Evolutionary conservation across 1,140 invertebrate genomes (phyloP), one percentile per base, ranked within the genome.

Genomic region (Drosophila ohnishii): DNA sequence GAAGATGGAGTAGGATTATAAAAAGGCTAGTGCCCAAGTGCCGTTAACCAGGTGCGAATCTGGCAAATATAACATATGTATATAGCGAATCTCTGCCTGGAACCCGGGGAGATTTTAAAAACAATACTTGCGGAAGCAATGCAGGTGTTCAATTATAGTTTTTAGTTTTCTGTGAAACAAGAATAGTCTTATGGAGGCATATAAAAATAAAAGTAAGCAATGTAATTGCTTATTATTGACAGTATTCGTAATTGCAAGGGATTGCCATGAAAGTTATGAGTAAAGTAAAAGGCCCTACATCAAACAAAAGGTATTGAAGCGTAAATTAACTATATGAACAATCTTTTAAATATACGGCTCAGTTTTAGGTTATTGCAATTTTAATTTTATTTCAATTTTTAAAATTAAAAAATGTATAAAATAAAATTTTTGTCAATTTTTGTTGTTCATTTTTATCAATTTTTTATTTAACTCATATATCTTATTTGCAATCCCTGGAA

Each of bases 11-110:
- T 65, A 32, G 40, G 28, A 42, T 60, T 56, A 53, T 14, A 61
- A 32, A 63, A 76, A 66, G 60, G 55, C 60, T 56, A 82, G 78
- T 79, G 75, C 67, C 60, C 76, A 84, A 70, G 57, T 66, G 48
- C 51, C 73, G 73, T 76, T 75, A 75, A 40, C 35, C 67, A 57
- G 67, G 56, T 69, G 51, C 28, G n/a, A 47, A 69, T 70, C 63
- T 70, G 42, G 25, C 11, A 39, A 65, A 11, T 42, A 22, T 22
- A 22, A 22, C 22, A 16, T 13, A 32, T 30, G 7, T 63, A 69
- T 25, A 57, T 48, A 42, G 30, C 34, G 9, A 40, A 66, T 45
- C 13, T 55, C 47, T 69, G 42, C 37, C 22, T n/a, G 6, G 10
- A 62, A 16, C 5, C 13, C 19, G 1, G 28, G 4, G 0, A 47